A percentile compares a stretch with the other conserved stretches of the same genome.
Conservation (phyloP, 1,140 invertebrate genomes). For the Drosophila nasuta region DNA sequence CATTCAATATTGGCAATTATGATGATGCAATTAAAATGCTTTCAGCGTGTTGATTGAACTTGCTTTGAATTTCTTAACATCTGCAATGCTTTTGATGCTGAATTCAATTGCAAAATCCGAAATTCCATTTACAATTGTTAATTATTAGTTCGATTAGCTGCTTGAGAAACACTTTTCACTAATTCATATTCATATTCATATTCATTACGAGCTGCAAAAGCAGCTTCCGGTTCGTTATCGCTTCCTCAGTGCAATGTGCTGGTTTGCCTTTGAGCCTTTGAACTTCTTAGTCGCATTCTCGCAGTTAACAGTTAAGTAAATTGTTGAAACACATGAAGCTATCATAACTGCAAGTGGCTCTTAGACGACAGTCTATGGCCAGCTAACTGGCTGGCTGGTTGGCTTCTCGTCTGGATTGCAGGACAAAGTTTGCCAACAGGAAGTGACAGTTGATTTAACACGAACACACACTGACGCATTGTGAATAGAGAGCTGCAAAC, state of each 20-base stretch:
- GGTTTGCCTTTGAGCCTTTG: too few species aligned
- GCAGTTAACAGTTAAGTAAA: slow-evolving; percentile 70
- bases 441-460: slow-evolving; percentile 82
- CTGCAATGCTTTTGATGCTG: background rate
- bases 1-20: slow-evolving; percentile 13
- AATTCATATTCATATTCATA: background rate
- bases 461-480: slow-evolving; percentile 31
- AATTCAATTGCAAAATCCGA: too few species aligned
- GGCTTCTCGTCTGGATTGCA: slow-evolving; percentile 34
- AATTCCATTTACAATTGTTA: background rate
- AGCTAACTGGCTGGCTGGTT: slow-evolving; percentile 44
- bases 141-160: background rate
- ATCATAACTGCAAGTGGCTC: slow-evolving; percentile 69
- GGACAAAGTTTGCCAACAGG: slow-evolving; percentile 77
- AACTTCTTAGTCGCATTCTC: background rate
- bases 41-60: background rate
- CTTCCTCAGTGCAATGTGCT: background rate
- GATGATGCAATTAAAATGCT: background rate
- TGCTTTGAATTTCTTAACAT: background rate
- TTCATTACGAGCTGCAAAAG: slow-evolving; percentile 5
- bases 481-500: background rate
- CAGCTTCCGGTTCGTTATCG: slow-evolving; percentile 27
- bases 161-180: background rate
- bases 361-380: slow-evolving; percentile 10
- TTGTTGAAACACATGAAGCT: slow-evolving; percentile 72